Base-by-base conservation (phyloP, 2,113 vertebrate genomes). In the Sinocyclocheilus grahami region DNA sequence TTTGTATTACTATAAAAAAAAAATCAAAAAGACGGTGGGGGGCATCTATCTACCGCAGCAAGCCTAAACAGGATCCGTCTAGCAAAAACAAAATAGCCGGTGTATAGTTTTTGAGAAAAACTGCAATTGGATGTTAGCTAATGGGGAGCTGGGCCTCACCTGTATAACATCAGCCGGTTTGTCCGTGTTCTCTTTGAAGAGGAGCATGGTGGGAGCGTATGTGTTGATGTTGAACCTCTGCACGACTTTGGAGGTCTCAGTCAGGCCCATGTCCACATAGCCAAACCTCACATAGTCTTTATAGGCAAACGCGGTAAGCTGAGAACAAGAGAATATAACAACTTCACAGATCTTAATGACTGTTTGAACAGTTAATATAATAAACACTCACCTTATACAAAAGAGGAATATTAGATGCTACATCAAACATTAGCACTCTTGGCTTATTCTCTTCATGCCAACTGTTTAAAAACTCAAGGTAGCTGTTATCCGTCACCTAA, bases 401-500 rank as follows among this genome's bases (percentile, higher is more conserved):
- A 1, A 99, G 89, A 0, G 97, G 96, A 42, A 95, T 92, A 0
- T 83, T n/a, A 0, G 97, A 94, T 81, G 94, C 91, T 22, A 96
- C 95, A 88, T 99, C 97, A 46, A 99, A 98, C 30, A 99, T 92
- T 42, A 99, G 94, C 79, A 98, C 93, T 0, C 94, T 96, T 18
- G 98, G 98, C 84, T 98, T 99, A 89, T 99, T 99, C 86, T 98
- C 96, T 1, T 94, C 94, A 87, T 94, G 96, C 97, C 97, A 98
- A 87, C 93, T 93, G 0, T 96, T 96, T 55, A 99, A 93, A 89
- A 98, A 99, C 48, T n/a, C 24, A 78, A 94, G 0, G 83, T 97
- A 97, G 93, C 97, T 99, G 86, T 96, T 94, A 92, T 96, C 96
- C 18, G 96, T 97, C 58, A 99, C 94, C 98, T 99, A 86, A 24